Percentiles rank a stretch among this genome's conserved stretches.
Evolutionary conservation across 2,113 vertebrate species (phyloP).

Genomic region (Haemorhous mexicanus): DNA sequence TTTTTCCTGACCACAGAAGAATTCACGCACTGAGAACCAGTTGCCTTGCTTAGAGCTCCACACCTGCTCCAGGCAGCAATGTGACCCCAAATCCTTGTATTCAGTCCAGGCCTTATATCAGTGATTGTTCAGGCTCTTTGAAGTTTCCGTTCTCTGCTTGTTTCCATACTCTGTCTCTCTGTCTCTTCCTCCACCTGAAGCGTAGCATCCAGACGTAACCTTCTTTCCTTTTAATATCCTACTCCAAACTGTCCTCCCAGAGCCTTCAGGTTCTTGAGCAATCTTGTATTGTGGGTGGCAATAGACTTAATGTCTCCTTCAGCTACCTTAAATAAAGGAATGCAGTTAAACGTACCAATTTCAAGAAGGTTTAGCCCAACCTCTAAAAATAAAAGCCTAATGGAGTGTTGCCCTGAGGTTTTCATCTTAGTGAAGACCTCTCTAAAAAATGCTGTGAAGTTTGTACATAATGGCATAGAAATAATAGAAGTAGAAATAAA

Average conservation of each 20-base stretch:
- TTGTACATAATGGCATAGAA: conserved; percentile 44
- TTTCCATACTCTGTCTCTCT: not conserved
- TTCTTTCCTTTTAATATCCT: not conserved
- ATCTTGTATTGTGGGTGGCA: conserved; percentile 28
- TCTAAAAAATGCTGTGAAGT: conserved; percentile 32
- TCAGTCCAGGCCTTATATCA: conserved; percentile 23
- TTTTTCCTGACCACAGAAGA: not conserved
- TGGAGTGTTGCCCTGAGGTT: conserved; percentile 59
- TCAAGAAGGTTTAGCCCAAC: conserved; percentile 3
- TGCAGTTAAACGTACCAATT: not conserved
- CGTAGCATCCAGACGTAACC: not conserved
- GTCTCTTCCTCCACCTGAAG: conserved; percentile 3
- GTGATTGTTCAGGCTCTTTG: conserved; percentile 23
- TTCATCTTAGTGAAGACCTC: conserved; percentile 23
- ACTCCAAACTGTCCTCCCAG: not conserved
- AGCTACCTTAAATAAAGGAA: conserved; percentile 43
- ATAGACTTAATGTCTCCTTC: conserved; percentile 42
- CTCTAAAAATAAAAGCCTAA: conserved; percentile 51
- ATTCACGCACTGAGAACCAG: not conserved
- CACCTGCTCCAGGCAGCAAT: not conserved
- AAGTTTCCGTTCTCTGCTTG: conserved; percentile 26
- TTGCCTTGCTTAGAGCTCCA: not conserved
- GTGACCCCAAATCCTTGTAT: conserved; percentile 13
- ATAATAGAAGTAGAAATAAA: conserved; percentile 34
- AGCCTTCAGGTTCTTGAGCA: conserved; percentile 42